Percentiles rank a stretch among this genome's conserved stretches.
These are phyloP conservation scores for Crypturellus tataupa DNA, from an alignment of 2,797 vertebrate genomes.

Conservation along the genomic window DNA sequence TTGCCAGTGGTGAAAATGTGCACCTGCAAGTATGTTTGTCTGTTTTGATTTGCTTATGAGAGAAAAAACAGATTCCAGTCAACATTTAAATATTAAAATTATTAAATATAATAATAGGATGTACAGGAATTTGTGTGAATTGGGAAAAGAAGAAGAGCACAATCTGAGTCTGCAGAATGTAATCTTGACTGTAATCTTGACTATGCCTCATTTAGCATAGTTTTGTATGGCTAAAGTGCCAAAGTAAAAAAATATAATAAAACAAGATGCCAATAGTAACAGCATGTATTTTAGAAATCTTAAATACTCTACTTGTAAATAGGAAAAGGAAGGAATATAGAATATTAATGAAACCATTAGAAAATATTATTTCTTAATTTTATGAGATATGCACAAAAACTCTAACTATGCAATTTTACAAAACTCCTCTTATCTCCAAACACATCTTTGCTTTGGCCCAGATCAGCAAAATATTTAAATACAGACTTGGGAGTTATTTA, in stretches of 20 bases:
- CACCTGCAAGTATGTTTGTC: background rate
- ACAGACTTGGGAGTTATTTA: background rate
- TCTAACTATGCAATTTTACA: background rate
- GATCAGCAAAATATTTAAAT: constrained; percentile 7
- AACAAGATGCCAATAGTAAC: background rate
- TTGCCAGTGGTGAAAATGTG: background rate
- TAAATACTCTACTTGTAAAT: background rate
- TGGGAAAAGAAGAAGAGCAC: background rate
- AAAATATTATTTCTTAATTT: background rate
- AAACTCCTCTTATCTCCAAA: background rate
- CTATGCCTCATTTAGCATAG: background rate
- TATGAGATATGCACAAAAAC: background rate
- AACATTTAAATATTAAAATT: background rate
- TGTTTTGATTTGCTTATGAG: background rate
- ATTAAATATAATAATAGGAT: background rate
- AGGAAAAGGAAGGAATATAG: background rate
- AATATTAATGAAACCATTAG: background rate
- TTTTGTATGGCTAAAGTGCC: background rate
- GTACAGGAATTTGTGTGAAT: background rate
- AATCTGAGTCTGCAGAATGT: background rate
- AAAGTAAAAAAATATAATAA: constrained; percentile 1
- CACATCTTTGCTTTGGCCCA: background rate
- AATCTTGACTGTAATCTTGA: background rate
- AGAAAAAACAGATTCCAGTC: background rate
- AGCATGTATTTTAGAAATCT: background rate